Evolutionary conservation across 2,888 invertebrate genomes (phyloP).

Genomic region (Acronicta psi): DNA sequence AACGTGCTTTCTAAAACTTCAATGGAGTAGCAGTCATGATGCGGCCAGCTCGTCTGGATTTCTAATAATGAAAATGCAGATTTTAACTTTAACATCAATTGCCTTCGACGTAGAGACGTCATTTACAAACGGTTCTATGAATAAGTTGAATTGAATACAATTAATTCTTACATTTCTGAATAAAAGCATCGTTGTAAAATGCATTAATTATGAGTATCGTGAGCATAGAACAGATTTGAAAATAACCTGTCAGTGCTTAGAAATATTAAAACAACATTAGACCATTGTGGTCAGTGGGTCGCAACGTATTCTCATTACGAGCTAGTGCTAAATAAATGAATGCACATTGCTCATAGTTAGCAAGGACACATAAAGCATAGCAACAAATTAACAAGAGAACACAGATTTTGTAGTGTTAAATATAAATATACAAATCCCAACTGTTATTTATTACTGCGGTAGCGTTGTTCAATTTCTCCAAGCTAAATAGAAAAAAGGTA

Average conservation of each 20-base stretch:
- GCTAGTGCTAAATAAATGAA: constrained; percentile 38
- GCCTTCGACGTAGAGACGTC: too few relatives aligned
- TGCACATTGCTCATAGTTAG: constrained; percentile 37
- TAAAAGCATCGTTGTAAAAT: not conserved
- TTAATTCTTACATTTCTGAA: too few relatives aligned
- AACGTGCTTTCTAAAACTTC: constrained; percentile 13
- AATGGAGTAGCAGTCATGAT: not conserved
- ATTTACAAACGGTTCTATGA: not conserved
- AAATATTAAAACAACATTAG: constrained; percentile 19
- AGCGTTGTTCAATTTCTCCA: too few relatives aligned
- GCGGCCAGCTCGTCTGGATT: too few relatives aligned
- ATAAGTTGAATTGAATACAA: too few relatives aligned
- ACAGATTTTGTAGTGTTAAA: constrained; percentile 10
- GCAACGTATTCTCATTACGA: constrained; percentile 37
- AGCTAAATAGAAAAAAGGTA: too few relatives aligned
- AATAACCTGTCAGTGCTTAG: constrained; percentile 12
- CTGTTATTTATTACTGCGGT: too few relatives aligned
- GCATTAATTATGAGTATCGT: constrained; percentile 17
- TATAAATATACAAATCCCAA: not conserved
- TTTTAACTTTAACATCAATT: not conserved
- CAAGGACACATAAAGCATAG: constrained; percentile 34
- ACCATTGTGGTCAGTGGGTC: constrained; percentile 33
- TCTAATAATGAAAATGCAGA: not conserved
- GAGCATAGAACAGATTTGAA: constrained; percentile 11
- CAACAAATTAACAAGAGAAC: constrained; percentile 21